Evolutionary conservation across 2,797 vertebrate genomes (phyloP), one percentile per base, ranked within the genome.

Genomic region (Linurgus olivaceus): DNA sequence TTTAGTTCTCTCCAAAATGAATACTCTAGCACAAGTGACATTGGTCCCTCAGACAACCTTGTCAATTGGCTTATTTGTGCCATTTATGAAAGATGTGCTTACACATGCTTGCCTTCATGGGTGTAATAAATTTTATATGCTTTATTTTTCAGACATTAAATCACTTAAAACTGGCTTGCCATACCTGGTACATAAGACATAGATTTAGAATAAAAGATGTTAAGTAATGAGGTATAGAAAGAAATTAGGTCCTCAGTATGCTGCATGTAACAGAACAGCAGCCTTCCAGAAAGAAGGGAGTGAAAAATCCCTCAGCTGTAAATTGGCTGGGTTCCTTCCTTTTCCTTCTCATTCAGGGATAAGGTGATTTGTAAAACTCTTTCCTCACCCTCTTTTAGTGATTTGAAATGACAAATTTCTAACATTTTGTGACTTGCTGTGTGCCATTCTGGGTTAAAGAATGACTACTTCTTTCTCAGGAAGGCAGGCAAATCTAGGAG

Each of bases 161-260:
- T 62, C 0, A 88, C 76, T 92, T 86, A 44, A 80, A 91, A 77
- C 10, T 42, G 3, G 1, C 76, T 76, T 80, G 1, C 35, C 37
- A 62, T 50, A 75, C 20, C 18, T 70, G 26, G 8, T 63, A 59
- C 11, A 21, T 67, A 80, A 78, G 17, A 21, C 17, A 50, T 3
- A 59, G 15, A 48, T 93, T 94, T 10, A 6, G 20, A 29, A 51
- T 15, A 45, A 66, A 67, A 90, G 10, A 71, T 91, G 52, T 61
- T 94, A 96, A 95, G 52, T 88, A 94, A 78, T 94, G 35, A 91
- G 21, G 37, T 84, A 80, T 12, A 74, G 88, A 90, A 90, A 96
- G 40, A 95, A 94, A 86, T 70, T 0, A 93, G 58, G n/a, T 88
- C 66, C 42, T 75, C n/a, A 59, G 33, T 19, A 57, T 28, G 38